These are phyloP conservation scores for Embiotoca jacksoni DNA, from an alignment of 2,113 vertebrate species.

Conservation along the genomic window DNA sequence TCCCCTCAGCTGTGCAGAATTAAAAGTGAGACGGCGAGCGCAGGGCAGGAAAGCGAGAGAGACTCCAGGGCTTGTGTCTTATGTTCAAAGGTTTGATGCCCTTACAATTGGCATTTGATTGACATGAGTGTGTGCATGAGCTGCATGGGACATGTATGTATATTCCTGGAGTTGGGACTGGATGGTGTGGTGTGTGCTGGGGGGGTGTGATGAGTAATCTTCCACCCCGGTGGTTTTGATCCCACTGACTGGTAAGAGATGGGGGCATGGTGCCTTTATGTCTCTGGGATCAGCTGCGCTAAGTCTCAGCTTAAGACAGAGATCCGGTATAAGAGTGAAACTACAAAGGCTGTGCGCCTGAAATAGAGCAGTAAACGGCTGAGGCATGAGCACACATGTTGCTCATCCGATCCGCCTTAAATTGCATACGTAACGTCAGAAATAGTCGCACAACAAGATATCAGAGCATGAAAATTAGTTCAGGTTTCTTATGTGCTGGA, in stretches of 20 bases:
- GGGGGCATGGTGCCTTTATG: constrained; percentile 81
- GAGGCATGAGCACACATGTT: constrained; percentile 44
- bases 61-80: constrained; percentile 43
- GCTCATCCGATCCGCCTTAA: constrained; percentile 39
- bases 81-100: constrained; percentile 60
- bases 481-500: not conserved
- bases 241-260: constrained; percentile 64
- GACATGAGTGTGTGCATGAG: constrained; percentile 60
- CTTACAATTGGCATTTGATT: constrained; percentile 59
- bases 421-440: constrained; percentile 24
- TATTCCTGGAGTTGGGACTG: constrained; percentile 46
- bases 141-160: constrained; percentile 11
- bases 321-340: constrained; percentile 73
- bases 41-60: constrained; percentile 26
- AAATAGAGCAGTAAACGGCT: constrained; percentile 68
- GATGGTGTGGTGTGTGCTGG: constrained; percentile 19
- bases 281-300: constrained; percentile 82
- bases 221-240: constrained; percentile 56
- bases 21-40: constrained; percentile 52
- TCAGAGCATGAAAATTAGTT: not conserved
- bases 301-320: constrained; percentile 80
- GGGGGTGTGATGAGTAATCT: constrained; percentile 72
- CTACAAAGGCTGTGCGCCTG: constrained; percentile 70
- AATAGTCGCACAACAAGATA: constrained; percentile 1
- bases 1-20: constrained; percentile 82